Base-by-base conservation (phyloP, 2,113 vertebrate species). In the Actinemys pallida region DNA sequence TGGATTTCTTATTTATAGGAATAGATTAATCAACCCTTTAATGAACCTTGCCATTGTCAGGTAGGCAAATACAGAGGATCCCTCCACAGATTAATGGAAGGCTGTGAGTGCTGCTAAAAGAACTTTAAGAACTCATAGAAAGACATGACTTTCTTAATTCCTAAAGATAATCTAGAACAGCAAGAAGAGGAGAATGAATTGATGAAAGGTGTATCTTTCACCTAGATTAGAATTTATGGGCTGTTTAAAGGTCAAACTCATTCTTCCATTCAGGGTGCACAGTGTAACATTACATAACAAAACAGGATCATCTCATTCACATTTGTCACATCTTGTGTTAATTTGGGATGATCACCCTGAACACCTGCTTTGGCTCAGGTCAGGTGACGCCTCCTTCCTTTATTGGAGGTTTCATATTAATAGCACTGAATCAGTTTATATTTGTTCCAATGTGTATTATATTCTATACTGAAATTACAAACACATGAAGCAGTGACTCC, bases 291-390 rank as follows among this genome's bases (percentile, higher is more conserved):
- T 16, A 39, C 17, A 57, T 1, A 31, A 78, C 12, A 87, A 80
- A 81, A 6, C 3, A 82, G 84, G 1, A 25, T 91, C 54, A 89
- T 50, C 45, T 53, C 83, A 6, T 4, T 90, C 83, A 79, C 47
- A 83, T 16, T 2, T 69, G 35, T 69, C 62, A 27, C 27, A 88
- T 16, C n/a, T 53, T 57, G 24, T 57, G 9, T 39, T 81, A 20
- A 76, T 59, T 56, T 53, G 62, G 79, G 92, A 12, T 7, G 25
- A 50, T 57, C 31, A 50, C 22, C 84, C 35, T 47, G 53, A 92
- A 87, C 1, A 80, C 0, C 42, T 53, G 6, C 25, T 22, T 17
- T 62, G 5, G 27, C 4, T 3, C 19, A 0, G 0, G 0, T 72
- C 54, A 72, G 84, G 35, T 72, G 78, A 27, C 4, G 20, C 5